Conservation (phyloP, 2,113 vertebrate species). For the Neoarius graeffei region DNA sequence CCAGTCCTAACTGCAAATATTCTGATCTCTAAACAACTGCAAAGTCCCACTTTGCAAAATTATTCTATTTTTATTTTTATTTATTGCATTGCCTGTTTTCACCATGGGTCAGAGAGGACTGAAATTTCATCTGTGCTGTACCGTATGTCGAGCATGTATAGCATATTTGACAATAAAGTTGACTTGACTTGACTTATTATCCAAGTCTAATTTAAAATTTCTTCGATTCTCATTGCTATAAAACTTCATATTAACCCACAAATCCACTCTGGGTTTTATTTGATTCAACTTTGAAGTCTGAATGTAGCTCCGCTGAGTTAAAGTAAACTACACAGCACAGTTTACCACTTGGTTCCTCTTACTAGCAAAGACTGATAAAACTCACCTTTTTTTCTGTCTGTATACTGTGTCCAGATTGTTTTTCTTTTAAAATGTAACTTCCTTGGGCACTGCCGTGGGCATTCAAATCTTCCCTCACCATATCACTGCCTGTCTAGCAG, state of each 20-base stretch:
- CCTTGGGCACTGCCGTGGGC: background rate
- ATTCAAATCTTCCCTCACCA: background rate
- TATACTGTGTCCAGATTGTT: background rate
- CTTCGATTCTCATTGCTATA: background rate
- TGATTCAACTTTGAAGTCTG: background rate
- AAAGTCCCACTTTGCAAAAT: background rate
- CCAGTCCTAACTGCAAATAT: background rate
- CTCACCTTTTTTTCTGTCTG: background rate
- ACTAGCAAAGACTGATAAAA: background rate
- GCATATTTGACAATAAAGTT: too few species aligned
- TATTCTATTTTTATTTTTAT: too few species aligned
- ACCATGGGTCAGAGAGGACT: too few species aligned
- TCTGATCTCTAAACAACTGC: background rate
- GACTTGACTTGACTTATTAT: too few species aligned
- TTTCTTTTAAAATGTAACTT: constrained; percentile 7
- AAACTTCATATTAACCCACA: background rate
- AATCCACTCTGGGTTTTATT: background rate
- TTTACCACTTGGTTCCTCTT: background rate
- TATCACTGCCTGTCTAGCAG: constrained; percentile 11
- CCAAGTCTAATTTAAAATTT: background rate
- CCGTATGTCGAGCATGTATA: too few species aligned
- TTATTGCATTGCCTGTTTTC: too few species aligned
- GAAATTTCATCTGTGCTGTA: too few species aligned
- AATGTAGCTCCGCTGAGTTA: background rate
- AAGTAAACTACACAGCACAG: background rate